Percentiles rank a stretch among this genome's conserved stretches.
Conservation (phyloP, 2,797 vertebrate genomes). For the Ptychadena robeensis region DNA sequence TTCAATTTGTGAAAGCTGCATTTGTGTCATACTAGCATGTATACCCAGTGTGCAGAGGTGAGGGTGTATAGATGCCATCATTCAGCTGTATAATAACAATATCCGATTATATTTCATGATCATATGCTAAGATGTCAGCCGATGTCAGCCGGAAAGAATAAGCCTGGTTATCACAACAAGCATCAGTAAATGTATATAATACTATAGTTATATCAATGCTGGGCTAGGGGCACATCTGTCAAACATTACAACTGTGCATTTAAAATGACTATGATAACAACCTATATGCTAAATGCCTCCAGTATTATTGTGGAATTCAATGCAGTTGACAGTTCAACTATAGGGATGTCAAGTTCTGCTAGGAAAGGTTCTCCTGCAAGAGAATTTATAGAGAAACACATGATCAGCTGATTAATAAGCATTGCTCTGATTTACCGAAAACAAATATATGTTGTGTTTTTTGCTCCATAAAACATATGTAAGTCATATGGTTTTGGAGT, state of each 20-base stretch:
- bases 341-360: too few relatives aligned
- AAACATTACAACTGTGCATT: not conserved
- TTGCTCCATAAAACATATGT: too few relatives aligned
- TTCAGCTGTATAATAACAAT: not conserved
- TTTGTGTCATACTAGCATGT: conserved; percentile 14
- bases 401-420: too few relatives aligned
- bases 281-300: not conserved
- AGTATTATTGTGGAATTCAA: not conserved
- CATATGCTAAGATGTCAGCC: not conserved
- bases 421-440: too few relatives aligned
- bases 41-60: not conserved
- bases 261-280: not conserved
- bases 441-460: too few relatives aligned
- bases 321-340: not conserved
- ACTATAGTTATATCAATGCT: not conserved
- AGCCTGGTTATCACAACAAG: not conserved
- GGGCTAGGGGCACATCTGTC: not conserved
- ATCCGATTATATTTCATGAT: not conserved
- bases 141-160: not conserved
- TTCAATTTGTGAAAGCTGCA: conserved; percentile 9
- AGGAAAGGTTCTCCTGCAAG: too few relatives aligned
- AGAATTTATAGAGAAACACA: too few relatives aligned
- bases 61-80: not conserved
- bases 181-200: not conserved
- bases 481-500: too few relatives aligned